Percentiles rank a stretch among this genome's conserved stretches.
phyloP scores from a whole-genome alignment of 2,113 vertebrate genomes.

The Argyrosomus japonicus region DNA sequence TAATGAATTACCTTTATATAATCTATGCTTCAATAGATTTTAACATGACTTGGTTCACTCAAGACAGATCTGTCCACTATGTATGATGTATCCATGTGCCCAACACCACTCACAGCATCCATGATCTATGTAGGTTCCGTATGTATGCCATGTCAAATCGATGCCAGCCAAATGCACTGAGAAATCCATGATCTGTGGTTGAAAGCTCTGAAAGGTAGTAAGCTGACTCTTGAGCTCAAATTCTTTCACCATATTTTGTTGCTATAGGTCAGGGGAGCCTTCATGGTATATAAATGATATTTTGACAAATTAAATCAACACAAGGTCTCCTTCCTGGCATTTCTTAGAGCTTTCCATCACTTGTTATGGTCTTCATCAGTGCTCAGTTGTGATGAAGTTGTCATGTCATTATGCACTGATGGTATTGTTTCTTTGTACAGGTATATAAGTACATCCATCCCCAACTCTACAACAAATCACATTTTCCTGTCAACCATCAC shows the following conservation, averaged over 20 bases:
- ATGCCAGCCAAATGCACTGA: too few species aligned
- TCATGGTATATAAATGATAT: too few species aligned
- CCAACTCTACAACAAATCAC: slow-evolving; percentile 34
- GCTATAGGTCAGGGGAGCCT: background rate
- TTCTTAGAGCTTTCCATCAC: background rate
- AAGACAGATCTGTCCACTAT: too few species aligned
- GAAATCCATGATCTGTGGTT: background rate
- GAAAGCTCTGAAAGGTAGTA: background rate
- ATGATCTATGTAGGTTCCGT: too few species aligned
- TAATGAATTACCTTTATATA: background rate
- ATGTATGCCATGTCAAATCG: background rate
- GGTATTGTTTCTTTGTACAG: background rate
- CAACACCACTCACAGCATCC: background rate
- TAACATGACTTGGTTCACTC: background rate
- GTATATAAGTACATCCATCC: background rate
- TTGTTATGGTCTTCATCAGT: background rate
- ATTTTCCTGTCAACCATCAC: slow-evolving; percentile 45
- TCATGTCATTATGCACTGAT: background rate
- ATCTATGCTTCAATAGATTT: background rate
- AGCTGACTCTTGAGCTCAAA: background rate
- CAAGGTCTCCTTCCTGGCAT: background rate
- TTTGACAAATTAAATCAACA: background rate
- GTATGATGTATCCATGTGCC: background rate
- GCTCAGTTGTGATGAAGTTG: background rate
- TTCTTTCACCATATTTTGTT: background rate